Evolutionary conservation across 1,140 invertebrate genomes (phyloP).

Genomic region (Philopotamus ludificatus): DNA sequence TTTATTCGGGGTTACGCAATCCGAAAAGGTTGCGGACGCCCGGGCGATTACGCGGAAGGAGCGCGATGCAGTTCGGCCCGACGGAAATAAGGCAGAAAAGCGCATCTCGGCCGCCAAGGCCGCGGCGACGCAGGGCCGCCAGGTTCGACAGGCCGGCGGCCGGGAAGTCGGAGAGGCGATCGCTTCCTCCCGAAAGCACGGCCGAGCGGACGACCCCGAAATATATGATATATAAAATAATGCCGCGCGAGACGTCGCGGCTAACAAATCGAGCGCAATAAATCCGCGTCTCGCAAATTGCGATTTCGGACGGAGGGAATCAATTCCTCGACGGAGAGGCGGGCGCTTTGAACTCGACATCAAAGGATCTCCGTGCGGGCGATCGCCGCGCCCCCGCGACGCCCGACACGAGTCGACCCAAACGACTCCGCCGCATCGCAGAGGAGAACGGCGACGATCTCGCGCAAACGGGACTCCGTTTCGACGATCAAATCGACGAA

Average conservation of each 20-base stretch:
- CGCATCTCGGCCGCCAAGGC: slow-evolving; percentile 29
- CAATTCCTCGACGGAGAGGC: background rate
- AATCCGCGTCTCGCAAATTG: background rate
- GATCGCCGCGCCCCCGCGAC: background rate
- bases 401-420: background rate
- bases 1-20: no score
- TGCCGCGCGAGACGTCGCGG: background rate
- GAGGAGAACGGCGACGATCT: background rate
- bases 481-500: no score
- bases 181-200: background rate
- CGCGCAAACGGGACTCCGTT: no score
- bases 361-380: background rate
- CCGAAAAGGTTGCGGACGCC: background rate
- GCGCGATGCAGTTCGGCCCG: slow-evolving; percentile 1
- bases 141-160: slow-evolving; percentile 26
- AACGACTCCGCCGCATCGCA: background rate
- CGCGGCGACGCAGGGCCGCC: slow-evolving; percentile 22
- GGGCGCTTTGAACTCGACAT: background rate
- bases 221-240: background rate
- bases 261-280: background rate
- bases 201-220: background rate
- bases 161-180: background rate
- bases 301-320: background rate
- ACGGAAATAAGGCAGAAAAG: slow-evolving; percentile 5
- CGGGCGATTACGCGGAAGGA: background rate